These are phyloP conservation scores for Etheostoma perlongum DNA, from an alignment of 2,797 vertebrate genomes.

Conservation along the genomic window DNA sequence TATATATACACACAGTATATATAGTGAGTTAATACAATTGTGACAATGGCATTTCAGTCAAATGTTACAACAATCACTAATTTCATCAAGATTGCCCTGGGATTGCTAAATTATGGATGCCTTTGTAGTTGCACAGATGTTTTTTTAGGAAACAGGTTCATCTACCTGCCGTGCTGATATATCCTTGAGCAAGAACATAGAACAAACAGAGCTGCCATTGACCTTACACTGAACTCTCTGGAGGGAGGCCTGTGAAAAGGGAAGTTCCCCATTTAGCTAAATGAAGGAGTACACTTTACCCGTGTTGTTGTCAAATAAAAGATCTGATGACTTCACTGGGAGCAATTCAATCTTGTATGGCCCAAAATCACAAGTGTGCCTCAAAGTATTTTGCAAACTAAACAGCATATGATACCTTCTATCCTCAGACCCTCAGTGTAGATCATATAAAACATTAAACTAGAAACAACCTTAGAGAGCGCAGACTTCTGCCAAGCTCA, in stretches of 20 bases:
- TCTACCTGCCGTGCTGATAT: neutral
- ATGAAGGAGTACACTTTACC: neutral
- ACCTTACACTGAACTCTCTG: neutral
- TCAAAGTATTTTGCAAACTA: neutral
- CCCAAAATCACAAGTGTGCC: neutral
- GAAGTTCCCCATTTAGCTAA: neutral
- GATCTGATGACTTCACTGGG: neutral
- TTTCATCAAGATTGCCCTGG: neutral
- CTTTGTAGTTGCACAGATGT: neutral
- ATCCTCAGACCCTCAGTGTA: too few relatives aligned
- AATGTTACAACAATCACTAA: neutral
- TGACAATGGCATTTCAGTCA: neutral
- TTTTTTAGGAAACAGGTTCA: neutral
- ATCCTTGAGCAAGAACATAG: neutral
- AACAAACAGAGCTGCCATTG: conserved; percentile 1
- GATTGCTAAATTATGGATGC: neutral
- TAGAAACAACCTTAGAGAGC: too few relatives aligned
- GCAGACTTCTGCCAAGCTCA: too few relatives aligned
- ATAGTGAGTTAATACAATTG: neutral
- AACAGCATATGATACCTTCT: too few relatives aligned
- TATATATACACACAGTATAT: too few relatives aligned
- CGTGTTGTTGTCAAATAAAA: conserved; percentile 4
- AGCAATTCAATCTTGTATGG: neutral
- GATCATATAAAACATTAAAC: too few relatives aligned
- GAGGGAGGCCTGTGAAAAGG: too few relatives aligned